Evolutionary conservation across 2,888 invertebrate species (phyloP), one percentile per base, ranked within the genome.

Genomic region (Xestia rhomboidea): DNA sequence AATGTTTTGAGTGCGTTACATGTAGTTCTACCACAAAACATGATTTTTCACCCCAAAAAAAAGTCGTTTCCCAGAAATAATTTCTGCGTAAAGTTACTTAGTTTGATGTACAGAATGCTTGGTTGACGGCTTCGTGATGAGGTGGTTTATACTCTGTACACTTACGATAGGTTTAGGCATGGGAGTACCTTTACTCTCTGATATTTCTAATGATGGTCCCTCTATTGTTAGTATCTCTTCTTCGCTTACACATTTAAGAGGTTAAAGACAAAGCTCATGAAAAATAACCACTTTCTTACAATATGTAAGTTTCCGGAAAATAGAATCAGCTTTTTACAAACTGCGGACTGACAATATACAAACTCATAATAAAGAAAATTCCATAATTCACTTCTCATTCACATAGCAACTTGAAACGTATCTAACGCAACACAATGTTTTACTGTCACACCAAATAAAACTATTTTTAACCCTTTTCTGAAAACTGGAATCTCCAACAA

Each of bases 401-500:
- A n/a, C 2, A 11, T 41, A 27, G n/a, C n/a, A 41, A 66, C n/a
- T 18, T 66, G n/a, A 41, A 66, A 21, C 6, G 0, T 64, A 18
- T 4, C 4, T 51, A 24, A 51, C 11, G 24, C 51, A 51, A 51
- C 24, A 21, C 21, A 4, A 34, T 18, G 34, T 60, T 2, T 63
- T 1, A 24, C 63, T 38, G 38, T 18, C n/a, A 30, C 6, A 67
- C 18, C 24, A 64, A 49, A 66, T 24, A 57, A 64, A 66, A 51
- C 34, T 27, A 46, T 27, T 27, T 68, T 54, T 24, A 15, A 78
- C 68, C 68, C 79, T n/a, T 64, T 63, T 54, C 13, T 18, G 10
- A 38, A 70, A 81, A 70, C 38, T 13, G 24, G 51, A 78, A 62
- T 49, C 49, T 72, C 8, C 8, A 60, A 64, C 49, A 60, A 46